Conservation (phyloP, 2,797 vertebrate species). For the Sternotherus odoratus region DNA sequence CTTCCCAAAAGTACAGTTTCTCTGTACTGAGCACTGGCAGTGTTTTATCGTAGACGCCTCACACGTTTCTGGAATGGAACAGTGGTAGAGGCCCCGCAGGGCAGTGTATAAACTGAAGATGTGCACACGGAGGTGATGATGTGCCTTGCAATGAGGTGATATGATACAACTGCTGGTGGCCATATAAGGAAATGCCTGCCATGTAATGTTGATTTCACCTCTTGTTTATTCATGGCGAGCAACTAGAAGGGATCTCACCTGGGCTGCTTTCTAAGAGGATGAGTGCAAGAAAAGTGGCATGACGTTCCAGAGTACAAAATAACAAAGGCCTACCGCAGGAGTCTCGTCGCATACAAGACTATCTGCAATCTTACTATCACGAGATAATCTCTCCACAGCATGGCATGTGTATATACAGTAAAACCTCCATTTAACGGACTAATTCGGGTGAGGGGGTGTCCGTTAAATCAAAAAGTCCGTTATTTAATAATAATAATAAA, state of each 20-base stretch:
- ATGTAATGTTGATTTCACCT: background rate
- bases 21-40: background rate
- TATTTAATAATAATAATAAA: too few relatives aligned
- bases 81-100: background rate
- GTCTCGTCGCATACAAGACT: rapidly evolving
- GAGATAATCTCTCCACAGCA: background rate
- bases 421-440: too few relatives aligned
- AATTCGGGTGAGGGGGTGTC: too few relatives aligned
- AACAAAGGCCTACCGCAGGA: background rate
- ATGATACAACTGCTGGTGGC: rapidly evolving
- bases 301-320: rapidly evolving
- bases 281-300: background rate
- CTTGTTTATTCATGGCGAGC: background rate
- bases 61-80: background rate
- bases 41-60: background rate
- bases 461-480: too few relatives aligned
- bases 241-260: background rate
- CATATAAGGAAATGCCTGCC: background rate
- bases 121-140: background rate
- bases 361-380: rapidly evolving
- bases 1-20: background rate
- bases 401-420: background rate
- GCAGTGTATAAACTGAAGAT: background rate
- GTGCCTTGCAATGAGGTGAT: background rate
- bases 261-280: rapidly evolving